These are phyloP conservation scores for Albula goreensis DNA, from an alignment of 2,113 vertebrate species.

Conservation along the genomic window DNA sequence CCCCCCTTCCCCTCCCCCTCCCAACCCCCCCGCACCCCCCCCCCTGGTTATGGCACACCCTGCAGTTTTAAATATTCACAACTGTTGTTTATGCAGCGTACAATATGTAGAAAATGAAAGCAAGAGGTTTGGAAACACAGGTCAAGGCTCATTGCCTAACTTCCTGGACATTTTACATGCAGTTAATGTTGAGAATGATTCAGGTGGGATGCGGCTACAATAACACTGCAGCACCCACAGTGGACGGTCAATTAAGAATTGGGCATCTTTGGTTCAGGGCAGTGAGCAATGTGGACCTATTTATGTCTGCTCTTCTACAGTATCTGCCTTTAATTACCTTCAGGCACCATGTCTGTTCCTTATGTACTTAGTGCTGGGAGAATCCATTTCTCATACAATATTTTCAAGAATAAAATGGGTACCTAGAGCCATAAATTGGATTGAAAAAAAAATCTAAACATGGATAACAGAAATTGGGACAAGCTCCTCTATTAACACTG, in stretches of 20 bases:
- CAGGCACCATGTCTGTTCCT: background rate
- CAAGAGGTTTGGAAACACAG: background rate
- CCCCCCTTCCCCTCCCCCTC: too few relatives aligned
- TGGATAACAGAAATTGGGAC: constrained; percentile 34
- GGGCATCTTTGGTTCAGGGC: background rate
- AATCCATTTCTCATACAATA: background rate
- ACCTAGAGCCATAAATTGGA: background rate
- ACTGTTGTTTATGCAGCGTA: background rate
- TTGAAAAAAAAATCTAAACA: background rate
- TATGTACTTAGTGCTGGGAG: background rate
- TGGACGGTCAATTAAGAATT: background rate
- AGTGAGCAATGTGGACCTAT: background rate
- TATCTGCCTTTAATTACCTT: background rate
- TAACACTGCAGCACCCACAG: background rate
- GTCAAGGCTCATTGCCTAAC: background rate
- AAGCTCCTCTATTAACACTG: constrained; percentile 64
- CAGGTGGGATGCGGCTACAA: background rate
- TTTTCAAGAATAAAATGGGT: background rate
- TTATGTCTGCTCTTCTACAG: background rate
- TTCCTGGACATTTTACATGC: background rate
- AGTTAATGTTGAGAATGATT: background rate
- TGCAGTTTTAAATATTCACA: background rate
- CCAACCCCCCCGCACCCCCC: too few relatives aligned
- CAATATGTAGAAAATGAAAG: background rate
- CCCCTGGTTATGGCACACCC: too few relatives aligned